phyloP scores from a whole-genome alignment of 2,888 invertebrate species.

The Melitaea athalia region DNA sequence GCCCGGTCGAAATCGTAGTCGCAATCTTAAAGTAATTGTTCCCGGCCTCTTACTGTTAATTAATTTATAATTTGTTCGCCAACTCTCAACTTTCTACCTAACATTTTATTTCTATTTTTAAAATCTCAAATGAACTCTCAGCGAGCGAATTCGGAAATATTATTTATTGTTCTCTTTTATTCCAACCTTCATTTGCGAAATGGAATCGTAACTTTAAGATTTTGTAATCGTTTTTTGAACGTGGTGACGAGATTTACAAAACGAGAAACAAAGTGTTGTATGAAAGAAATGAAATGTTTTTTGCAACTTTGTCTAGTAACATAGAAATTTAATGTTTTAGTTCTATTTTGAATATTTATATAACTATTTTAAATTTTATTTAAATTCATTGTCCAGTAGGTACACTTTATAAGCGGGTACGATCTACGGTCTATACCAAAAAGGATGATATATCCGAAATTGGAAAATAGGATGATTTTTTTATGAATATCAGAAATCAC shows the following conservation, averaged over 20 bases:
- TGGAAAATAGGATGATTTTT: slow-evolving; percentile 18
- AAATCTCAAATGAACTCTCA: slow-evolving; percentile 44
- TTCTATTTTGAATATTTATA: background rate
- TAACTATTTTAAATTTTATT: background rate
- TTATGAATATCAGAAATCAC: slow-evolving; percentile 27
- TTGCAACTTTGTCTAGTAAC: background rate
- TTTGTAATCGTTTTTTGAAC: slow-evolving; percentile 20
- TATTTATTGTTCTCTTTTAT: slow-evolving; percentile 37
- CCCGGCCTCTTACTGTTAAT: slow-evolving; percentile 67
- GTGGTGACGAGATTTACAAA: background rate
- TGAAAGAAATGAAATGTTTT: background rate
- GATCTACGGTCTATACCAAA: background rate
- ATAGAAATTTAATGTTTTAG: background rate
- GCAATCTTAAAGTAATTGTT: slow-evolving; percentile 70
- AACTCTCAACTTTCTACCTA: slow-evolving; percentile 56
- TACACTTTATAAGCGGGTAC: background rate
- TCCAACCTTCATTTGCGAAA: slow-evolving; percentile 30
- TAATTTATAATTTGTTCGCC: slow-evolving; percentile 73
- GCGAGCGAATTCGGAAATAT: slow-evolving; percentile 34
- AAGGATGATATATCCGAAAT: slow-evolving; percentile 3
- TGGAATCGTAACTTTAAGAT: slow-evolving; percentile 21
- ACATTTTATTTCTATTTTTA: slow-evolving; percentile 46
- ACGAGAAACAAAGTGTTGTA: slow-evolving; percentile 3
- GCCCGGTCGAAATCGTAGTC: slow-evolving; percentile 61
- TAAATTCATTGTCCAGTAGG: background rate